Conservation (phyloP, 2,888 invertebrate species). For the Hirtodrosophila alboralis region DNA sequence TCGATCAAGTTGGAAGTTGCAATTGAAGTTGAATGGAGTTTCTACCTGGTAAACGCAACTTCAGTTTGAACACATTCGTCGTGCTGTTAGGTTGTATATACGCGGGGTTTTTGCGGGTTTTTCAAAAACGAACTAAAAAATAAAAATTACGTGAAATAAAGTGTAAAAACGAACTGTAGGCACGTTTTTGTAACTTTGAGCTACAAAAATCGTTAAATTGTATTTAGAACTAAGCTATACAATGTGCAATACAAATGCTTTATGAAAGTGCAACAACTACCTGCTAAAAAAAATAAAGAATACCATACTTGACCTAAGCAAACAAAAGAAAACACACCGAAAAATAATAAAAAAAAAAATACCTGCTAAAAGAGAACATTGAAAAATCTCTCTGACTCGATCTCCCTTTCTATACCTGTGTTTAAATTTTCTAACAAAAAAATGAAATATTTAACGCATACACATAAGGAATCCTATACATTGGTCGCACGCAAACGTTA, state of each 20-base stretch:
- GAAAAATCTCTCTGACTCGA: constrained; percentile 8
- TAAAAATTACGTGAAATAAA: constrained; percentile 11
- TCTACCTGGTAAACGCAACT: constrained; percentile 3
- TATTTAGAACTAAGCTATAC: too few relatives aligned
- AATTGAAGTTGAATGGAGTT: constrained; percentile 25
- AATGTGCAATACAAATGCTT: constrained; percentile 61
- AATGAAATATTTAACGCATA: constrained; percentile 82
- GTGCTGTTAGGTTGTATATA: constrained; percentile 70
- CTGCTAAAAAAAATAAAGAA: constrained; percentile 39
- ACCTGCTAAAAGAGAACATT: constrained; percentile 43
- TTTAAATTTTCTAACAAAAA: constrained; percentile 20
- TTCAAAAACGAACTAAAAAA: constrained; percentile 6
- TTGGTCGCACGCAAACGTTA: constrained; percentile 84
- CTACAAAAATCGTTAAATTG: constrained; percentile 30
- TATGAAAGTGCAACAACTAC: constrained; percentile 52
- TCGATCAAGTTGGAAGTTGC: constrained; percentile 7
- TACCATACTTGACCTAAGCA: constrained; percentile 57
- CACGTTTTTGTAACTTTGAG: constrained; percentile 41
- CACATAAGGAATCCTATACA: constrained; percentile 84
- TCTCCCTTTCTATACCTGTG: constrained; percentile 34
- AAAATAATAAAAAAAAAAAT: constrained; percentile 17
- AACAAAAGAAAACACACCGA: constrained; percentile 45
- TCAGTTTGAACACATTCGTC: constrained; percentile 55
- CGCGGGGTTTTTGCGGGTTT: constrained; percentile 38
- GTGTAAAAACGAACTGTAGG: constrained; percentile 20